phyloP scores from a whole-genome alignment of 2,113 vertebrate species.

The Bubalus kerabau region DNA sequence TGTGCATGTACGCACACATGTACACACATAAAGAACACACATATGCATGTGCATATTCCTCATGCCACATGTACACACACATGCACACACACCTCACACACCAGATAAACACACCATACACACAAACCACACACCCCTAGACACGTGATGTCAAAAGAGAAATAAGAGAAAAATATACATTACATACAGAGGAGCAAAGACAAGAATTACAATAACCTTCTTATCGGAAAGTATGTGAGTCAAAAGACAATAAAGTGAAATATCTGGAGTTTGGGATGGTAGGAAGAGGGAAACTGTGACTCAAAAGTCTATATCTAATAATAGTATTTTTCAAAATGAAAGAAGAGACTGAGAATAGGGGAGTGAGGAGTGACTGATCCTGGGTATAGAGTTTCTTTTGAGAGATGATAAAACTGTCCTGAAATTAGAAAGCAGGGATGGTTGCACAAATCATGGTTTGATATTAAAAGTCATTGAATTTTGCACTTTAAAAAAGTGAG shows the following conservation, averaged over 20 bases:
- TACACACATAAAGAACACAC: neutral
- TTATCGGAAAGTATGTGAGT: neutral
- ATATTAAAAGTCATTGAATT: neutral
- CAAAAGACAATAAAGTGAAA: accelerated
- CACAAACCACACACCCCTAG: neutral
- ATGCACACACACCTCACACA: neutral
- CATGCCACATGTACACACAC: neutral
- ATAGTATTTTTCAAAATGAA: neutral
- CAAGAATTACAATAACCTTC: neutral
- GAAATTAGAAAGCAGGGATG: neutral
- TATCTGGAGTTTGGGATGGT: too few relatives aligned
- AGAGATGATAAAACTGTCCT: neutral
- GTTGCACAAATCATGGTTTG: neutral
- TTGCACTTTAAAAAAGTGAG: neutral
- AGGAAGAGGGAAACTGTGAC: neutral
- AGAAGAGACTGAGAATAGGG: too few relatives aligned
- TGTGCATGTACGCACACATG: accelerated
- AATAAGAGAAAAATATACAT: neutral
- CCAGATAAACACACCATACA: too few relatives aligned
- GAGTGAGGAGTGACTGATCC: too few relatives aligned
- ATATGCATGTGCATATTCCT: neutral
- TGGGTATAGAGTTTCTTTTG: neutral
- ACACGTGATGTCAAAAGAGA: neutral
- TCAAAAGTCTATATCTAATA: neutral
- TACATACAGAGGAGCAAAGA: neutral